Conservation (phyloP, 1,140 invertebrate species). For the Drosophila burlai region DNA sequence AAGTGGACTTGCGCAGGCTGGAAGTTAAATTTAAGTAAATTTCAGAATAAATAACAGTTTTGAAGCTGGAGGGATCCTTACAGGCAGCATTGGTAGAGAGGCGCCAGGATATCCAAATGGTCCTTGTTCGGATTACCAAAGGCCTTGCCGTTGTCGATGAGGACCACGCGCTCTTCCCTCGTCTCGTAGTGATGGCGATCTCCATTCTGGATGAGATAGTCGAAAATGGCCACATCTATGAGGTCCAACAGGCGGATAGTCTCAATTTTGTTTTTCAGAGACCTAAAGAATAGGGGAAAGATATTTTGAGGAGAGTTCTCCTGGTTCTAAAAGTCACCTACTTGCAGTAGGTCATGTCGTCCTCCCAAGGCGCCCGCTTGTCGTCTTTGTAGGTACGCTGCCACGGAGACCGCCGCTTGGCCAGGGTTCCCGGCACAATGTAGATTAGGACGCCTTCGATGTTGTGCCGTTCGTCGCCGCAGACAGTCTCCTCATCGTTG, state of each 20-base stretch:
- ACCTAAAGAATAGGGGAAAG: slow-evolving; percentile 72
- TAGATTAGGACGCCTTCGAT: slow-evolving; percentile 94
- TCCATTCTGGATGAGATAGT: slow-evolving; percentile 97
- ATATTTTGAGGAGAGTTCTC: background rate
- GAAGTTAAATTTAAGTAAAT: slow-evolving; percentile 67
- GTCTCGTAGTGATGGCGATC: slow-evolving; percentile 97
- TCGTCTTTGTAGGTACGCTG: slow-evolving; percentile 93
- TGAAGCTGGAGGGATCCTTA: slow-evolving; percentile 86
- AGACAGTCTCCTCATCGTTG: slow-evolving; percentile 92
- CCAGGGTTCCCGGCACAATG: slow-evolving; percentile 90
- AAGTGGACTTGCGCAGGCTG: slow-evolving; percentile 90
- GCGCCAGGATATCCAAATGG: slow-evolving; percentile 94
- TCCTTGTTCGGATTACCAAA: slow-evolving; percentile 94
- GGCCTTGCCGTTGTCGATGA: slow-evolving; percentile 98
- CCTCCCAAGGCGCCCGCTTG: slow-evolving; percentile 92
- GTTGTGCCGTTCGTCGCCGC: slow-evolving; percentile 89
- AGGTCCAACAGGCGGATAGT: slow-evolving; percentile 92
- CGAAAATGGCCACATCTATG: slow-evolving; percentile 95
- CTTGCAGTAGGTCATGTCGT: slow-evolving; percentile 91
- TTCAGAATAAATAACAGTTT: slow-evolving; percentile 24
- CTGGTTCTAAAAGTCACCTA: slow-evolving; percentile 49
- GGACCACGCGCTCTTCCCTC: slow-evolving; percentile 90
- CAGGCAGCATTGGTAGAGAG: slow-evolving; percentile 96
- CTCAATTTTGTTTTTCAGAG: slow-evolving; percentile 86
- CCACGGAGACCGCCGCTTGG: slow-evolving; percentile 93